Evolutionary conservation across 2,113 vertebrate species (phyloP).

Genomic region (Falcunculus frontatus): DNA sequence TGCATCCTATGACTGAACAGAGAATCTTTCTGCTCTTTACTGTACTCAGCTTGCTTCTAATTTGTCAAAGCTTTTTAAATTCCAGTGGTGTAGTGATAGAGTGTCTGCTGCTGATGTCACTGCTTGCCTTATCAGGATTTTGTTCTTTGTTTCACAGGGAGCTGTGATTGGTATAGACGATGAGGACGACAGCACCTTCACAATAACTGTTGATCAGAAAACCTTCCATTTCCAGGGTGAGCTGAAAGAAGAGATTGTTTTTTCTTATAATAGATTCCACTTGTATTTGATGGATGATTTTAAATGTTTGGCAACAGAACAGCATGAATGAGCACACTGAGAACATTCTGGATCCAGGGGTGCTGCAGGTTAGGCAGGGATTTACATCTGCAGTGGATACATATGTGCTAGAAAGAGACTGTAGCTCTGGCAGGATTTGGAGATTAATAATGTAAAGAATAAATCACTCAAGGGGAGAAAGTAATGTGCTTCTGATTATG

Average conservation of each 20-base stretch:
- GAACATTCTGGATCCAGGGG: conserved; percentile 72
- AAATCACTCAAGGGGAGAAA: conserved; percentile 67
- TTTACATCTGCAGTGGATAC: conserved; percentile 72
- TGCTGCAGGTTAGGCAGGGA: conserved; percentile 75
- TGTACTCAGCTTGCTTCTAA: conserved; percentile 20
- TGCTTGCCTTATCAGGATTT: conserved; percentile 82
- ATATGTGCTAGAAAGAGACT: conserved; percentile 68
- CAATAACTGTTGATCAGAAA: conserved; percentile 99
- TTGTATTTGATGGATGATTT: conserved; percentile 64
- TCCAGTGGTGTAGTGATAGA: conserved; percentile 72
- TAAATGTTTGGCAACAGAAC: conserved; percentile 65
- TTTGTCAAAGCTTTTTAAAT: conserved; percentile 56
- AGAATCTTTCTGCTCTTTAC: not conserved
- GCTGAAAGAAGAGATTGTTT: conserved; percentile 70
- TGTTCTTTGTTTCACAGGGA: conserved; percentile 92
- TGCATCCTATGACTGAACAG: not conserved
- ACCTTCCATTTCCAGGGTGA: conserved; percentile 99
- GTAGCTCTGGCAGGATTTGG: conserved; percentile 67
- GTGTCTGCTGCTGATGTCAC: conserved; percentile 87
- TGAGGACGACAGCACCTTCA: conserved; percentile 99
- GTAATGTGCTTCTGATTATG: conserved; percentile 67
- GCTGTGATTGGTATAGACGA: conserved; percentile 99
- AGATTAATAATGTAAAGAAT: conserved; percentile 77
- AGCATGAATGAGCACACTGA: conserved; percentile 62
- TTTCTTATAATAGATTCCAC: conserved; percentile 60